Conservation (phyloP, 2,113 vertebrate species). For the Anhinga rufa region DNA sequence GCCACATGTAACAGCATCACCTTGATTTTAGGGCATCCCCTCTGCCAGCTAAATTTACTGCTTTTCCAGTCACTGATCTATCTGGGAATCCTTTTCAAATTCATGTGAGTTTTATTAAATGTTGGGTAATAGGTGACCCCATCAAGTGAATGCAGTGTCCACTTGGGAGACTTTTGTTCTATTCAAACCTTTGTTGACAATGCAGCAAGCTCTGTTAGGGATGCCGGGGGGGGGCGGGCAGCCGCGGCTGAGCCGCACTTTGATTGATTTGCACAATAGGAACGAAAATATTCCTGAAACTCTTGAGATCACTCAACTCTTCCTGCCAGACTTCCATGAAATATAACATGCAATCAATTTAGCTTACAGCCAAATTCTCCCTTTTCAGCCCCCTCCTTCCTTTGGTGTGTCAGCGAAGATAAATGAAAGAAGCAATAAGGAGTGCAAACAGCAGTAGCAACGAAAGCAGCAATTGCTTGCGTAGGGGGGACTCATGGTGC, state of each 20-base stretch:
- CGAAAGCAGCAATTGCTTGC: conserved; percentile 50
- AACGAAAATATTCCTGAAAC: conserved; percentile 57
- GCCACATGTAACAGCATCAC: background rate
- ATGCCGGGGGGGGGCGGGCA: conserved; percentile 1
- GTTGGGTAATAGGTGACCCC: conserved; percentile 28
- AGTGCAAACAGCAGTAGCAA: conserved; percentile 61
- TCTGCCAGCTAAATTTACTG: background rate
- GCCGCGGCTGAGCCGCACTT: background rate
- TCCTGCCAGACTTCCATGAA: conserved; percentile 67
- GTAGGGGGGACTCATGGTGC: conserved; percentile 23
- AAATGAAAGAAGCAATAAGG: conserved; percentile 65
- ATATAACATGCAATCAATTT: conserved; percentile 70
- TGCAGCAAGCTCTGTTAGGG: background rate
- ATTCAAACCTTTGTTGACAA: conserved; percentile 35
- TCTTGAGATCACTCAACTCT: conserved; percentile 50
- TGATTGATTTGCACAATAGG: conserved; percentile 62
- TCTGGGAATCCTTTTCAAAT: conserved; percentile 18
- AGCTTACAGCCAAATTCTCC: conserved; percentile 61
- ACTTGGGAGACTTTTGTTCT: conserved; percentile 54
- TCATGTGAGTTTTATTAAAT: conserved; percentile 52
- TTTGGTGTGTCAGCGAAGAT: conserved; percentile 69
- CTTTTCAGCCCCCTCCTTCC: conserved; percentile 40
- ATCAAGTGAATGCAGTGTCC: conserved; percentile 22
- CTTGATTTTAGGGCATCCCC: background rate
- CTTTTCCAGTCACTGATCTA: background rate